phyloP scores from a whole-genome alignment of 2,797 vertebrate genomes.

The Clarias laeviceps region DNA sequence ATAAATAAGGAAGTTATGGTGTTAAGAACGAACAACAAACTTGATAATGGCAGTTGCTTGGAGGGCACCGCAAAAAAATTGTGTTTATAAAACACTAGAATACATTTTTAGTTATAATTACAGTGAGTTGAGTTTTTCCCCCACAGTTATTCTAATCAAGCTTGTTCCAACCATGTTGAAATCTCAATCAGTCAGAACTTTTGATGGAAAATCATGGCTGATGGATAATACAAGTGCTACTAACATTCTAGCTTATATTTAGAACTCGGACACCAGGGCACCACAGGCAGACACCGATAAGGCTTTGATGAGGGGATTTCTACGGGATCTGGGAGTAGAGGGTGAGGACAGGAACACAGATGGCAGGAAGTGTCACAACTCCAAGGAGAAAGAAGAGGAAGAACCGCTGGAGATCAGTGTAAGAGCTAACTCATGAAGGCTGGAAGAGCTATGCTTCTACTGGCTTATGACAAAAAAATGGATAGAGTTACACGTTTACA shows the following conservation, averaged over 20 bases:
- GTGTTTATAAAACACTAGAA: background rate
- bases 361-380: constrained; percentile 62
- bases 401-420: background rate
- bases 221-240: background rate
- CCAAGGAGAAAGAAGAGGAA: constrained; percentile 36
- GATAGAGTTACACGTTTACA: constrained; percentile 14
- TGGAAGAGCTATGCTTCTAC: background rate
- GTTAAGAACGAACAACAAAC: background rate
- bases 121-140: background rate
- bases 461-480: constrained; percentile 55
- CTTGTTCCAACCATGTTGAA: background rate
- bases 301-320: constrained; percentile 53
- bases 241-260: constrained; percentile 36
- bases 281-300: background rate
- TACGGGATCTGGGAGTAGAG: constrained; percentile 48
- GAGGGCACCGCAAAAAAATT: background rate
- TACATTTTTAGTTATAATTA: background rate
- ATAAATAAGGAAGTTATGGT: background rate
- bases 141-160: background rate
- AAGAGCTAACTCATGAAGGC: background rate
- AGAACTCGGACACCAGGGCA: constrained; percentile 13
- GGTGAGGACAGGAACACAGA: constrained; percentile 66
- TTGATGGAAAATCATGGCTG: background rate
- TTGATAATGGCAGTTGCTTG: background rate
- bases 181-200: background rate